Evolutionary conservation across 2,888 invertebrate genomes (phyloP), one percentile per base, ranked within the genome.

Genomic region (Diaperis boleti): DNA sequence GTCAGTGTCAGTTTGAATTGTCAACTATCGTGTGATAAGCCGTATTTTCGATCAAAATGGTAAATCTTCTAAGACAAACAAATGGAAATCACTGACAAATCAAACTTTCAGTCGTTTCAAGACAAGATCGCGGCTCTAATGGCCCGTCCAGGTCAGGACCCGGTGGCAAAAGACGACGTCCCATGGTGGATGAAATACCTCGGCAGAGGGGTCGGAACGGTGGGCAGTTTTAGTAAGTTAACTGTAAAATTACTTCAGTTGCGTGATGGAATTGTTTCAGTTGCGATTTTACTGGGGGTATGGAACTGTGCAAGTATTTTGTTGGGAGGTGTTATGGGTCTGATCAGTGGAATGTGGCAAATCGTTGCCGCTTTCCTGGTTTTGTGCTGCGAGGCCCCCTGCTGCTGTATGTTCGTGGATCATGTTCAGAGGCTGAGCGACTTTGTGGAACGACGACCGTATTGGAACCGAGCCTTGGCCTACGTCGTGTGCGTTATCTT

Each of bases 401-500:
- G 95, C 81, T 98, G 97, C 83, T 98, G 97, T 83, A 88, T 95
- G 83, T 98, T 96, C 83, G 88, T 98, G 69, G 98, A 97, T 78
- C 94, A 94, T 84, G 95, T 98, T 59, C 93, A 95, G 83, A 87
- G 88, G 65, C 84, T 96, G 55, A 92, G 94, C 62, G 90, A 90
- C 75, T 90, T 88, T 83, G 89, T 94, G 54, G 96, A 97, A 74
- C 84, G 85, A 55, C 87, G 93, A 70, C 95, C 96, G 0, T 89
- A 93, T 78, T 96, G 94, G 92, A 92, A 95, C 78, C 91, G 95
- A 82, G 96, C 95, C 7, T 88, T 87, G 2, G 83, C 89, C 49
- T 98, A 97, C 83, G 87, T 92, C 75, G 82, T 87, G 97, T 96
- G 84, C 90, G 92, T 88, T 64, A 13, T 22, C 44, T 59, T 45